Evolutionary conservation across 92 coral and sea anemone species (phyloP).

Genomic region (Epizoanthus fatuus): DNA sequence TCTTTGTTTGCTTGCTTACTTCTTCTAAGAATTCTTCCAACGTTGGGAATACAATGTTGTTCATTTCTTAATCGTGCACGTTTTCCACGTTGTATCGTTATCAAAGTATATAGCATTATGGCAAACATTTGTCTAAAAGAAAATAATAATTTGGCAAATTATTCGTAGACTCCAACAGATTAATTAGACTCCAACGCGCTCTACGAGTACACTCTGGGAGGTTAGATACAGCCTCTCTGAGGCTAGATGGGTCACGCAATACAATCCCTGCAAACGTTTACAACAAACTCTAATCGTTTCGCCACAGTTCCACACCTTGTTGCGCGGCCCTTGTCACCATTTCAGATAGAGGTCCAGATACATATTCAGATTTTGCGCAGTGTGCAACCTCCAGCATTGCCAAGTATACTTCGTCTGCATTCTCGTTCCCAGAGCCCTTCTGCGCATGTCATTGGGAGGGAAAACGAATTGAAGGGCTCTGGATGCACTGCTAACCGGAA

Average conservation of each 20-base stretch:
- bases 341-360: slow-evolving; percentile 26
- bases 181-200: slow-evolving; percentile 16
- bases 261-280: neutral
- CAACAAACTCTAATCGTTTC: slow-evolving; percentile 5
- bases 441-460: too few species aligned
- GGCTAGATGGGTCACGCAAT: slow-evolving; percentile 1
- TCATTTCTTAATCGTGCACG: too few species aligned
- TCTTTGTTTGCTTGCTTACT: too few species aligned
- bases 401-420: slow-evolving; percentile 33
- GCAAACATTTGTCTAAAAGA: too few species aligned
- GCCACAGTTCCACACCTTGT: slow-evolving; percentile 29
- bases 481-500: too few species aligned
- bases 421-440: too few species aligned
- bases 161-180: slow-evolving; percentile 28
- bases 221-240: neutral
- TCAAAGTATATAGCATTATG: too few species aligned
- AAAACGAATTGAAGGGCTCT: too few species aligned
- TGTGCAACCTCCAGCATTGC: slow-evolving; percentile 25
- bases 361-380: slow-evolving; percentile 33
- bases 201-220: slow-evolving; percentile 29
- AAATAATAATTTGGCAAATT: too few species aligned
- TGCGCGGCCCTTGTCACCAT: slow-evolving; percentile 19
- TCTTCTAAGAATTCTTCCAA: too few species aligned
- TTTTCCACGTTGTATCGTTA: too few species aligned
- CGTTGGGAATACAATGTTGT: too few species aligned